Evolutionary conservation across 2,113 vertebrate species (phyloP).

Genomic region (Pangasianodon hypophthalmus): DNA sequence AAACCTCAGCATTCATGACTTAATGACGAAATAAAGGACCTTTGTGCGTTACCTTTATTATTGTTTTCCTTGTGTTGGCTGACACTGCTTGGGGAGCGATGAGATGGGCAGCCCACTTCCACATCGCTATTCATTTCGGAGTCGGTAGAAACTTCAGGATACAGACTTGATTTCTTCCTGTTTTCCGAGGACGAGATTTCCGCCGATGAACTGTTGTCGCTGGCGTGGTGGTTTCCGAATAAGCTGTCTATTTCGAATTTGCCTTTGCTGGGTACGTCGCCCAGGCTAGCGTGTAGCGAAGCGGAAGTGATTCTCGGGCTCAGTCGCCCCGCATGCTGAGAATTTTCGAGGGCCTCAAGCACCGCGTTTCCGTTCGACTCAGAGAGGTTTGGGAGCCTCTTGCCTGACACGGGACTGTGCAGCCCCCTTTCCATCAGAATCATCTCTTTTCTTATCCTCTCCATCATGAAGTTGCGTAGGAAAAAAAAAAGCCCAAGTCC

Average conservation of each 20-base stretch:
- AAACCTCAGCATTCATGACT: neutral
- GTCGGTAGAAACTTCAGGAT: conserved; percentile 92
- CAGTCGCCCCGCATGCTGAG: conserved; percentile 92
- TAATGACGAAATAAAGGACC: neutral
- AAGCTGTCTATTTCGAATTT: conserved; percentile 99
- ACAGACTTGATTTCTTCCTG: conserved; percentile 92
- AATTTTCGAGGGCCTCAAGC: conserved; percentile 98
- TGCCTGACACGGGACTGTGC: conserved; percentile 93
- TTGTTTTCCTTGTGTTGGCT: conserved; percentile 95
- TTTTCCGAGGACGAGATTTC: conserved; percentile 89
- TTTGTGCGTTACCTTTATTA: conserved; percentile 83
- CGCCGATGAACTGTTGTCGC: conserved; percentile 82
- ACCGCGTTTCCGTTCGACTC: conserved; percentile 92
- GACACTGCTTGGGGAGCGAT: conserved; percentile 85
- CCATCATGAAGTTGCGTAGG: conserved; percentile 93
- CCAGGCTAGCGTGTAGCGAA: conserved; percentile 89
- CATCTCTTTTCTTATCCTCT: conserved; percentile 99
- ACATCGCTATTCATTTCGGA: conserved; percentile 98
- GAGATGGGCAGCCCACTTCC: conserved; percentile 94
- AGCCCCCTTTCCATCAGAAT: conserved; percentile 99
- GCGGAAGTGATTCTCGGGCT: conserved; percentile 94
- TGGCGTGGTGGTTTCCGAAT: conserved; percentile 87
- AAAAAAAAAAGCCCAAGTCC: conserved; percentile 77
- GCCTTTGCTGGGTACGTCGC: conserved; percentile 91
- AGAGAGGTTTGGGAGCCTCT: conserved; percentile 88